Evolutionary conservation across 35 echinoderm and acorn worm genomes (phyloP), one percentile per base, ranked within the genome.

Genomic region (Heliocidaris tuberculata): DNA sequence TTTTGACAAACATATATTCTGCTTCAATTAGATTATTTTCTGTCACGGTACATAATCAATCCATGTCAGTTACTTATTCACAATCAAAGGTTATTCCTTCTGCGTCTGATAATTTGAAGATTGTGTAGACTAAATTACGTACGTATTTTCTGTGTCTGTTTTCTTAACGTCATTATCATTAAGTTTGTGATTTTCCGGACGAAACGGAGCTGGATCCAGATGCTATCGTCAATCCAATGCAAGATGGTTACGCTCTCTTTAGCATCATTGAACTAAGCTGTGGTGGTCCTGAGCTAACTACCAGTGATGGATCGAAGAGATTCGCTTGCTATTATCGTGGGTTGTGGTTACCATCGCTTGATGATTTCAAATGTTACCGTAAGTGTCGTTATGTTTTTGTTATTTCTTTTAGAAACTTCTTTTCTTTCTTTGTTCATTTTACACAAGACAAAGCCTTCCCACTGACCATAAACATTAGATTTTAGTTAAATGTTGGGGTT

Each of bases 311-410:
- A 31, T 48, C 91, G 12, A 59, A n/a, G 9, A 16, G 48, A 15
- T 93, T 93, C 30, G 91, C 50, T 13, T 93, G 91, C 50, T 93
- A 93, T 8, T 9, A 59, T 30, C n/a, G 29, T 93, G 91, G 50
- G 0, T 4, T 49, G 91, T 93, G 91, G 91, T 30, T 93, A 15
- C 91, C 91, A 12, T 59, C 31, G 11, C 48, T n/a, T 30, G 50
- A 93, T 13, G 91, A 93, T 93, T 93, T 93, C 47, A 48, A 30
- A 32, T 93, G 91, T 31, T 93, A 93, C 30, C n/a, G 91, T 93
- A 48, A 93, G 91, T 93, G 27, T 11, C 85, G 6, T 11, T 30
- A 30, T 30, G 7, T 9, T n/a, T 32, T 2, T 5, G 6, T 86
- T 29, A 86, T 30, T 2, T 86, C 7, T 7, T 0, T 86, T 2